Base-by-base conservation (phyloP, 2,888 invertebrate species). In the Sisyra terminalis region DNA sequence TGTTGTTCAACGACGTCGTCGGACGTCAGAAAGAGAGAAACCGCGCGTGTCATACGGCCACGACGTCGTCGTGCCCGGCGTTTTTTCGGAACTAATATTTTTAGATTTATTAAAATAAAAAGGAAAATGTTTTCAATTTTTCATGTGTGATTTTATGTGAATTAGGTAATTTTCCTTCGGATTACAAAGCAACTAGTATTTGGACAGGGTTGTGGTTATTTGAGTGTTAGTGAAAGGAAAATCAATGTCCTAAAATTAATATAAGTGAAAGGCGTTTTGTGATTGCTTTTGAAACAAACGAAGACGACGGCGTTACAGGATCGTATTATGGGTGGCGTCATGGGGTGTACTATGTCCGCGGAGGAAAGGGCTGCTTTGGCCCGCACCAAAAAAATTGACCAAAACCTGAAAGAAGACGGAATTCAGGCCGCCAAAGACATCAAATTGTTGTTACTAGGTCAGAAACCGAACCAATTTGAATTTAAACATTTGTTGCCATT, bases 331-430 rank as follows among this genome's bases (percentile, higher is more conserved):
- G 42, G 42, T 16, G 42, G 70, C 61, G 64, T 63, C 62, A 97
- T 97, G 96, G 97, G 97, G 72, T 97, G 97, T 77, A 92, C 96
- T 67, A 89, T 96, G 82, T 96, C 94, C 70, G 94, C 96, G 57
- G 97, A 98, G 71, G 97, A 98, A 73, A 78, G 96, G 70, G 92
- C 90, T 63, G 97, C 97, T 60, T 79, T 90, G 67, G 97, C 94
- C 67, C 80, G 96, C 66, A 93, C 89, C 73, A 88, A 89, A 69
- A 83, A 86, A 67, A 97, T 98, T 61, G 97, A 98, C 71, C 90
- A 88, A 67, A 88, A 89, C 66, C 73, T 98, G 57, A 97, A 97
- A 68, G 96, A 96, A 68, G 97, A 97, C 70, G 94, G 94, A 53
- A 83, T 96, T 58, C 92, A 92, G 66, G 94, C 96, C 48, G 93